These are phyloP conservation scores for Cydia splendana DNA, from an alignment of 1,140 invertebrate species.

Conservation along the genomic window DNA sequence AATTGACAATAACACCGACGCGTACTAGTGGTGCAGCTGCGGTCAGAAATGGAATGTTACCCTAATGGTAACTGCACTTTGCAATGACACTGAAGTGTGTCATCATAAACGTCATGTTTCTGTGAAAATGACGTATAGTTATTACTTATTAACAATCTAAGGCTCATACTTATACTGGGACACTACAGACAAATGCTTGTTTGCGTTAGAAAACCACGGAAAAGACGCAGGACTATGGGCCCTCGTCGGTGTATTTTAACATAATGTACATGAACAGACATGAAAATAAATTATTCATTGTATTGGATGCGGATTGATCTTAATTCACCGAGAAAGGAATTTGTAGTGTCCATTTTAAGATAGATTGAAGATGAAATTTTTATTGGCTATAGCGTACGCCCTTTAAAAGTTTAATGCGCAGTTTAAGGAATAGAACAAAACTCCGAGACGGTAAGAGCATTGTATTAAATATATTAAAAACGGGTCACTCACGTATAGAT, in stretches of 20 bases:
- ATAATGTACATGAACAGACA: slow-evolving; percentile 30
- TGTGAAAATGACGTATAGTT: too few species aligned
- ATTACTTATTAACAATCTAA: too few species aligned
- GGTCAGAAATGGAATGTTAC: too few species aligned
- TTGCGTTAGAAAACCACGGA: neutral
- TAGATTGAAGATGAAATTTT: slow-evolving; percentile 53
- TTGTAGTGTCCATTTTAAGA: slow-evolving; percentile 55
- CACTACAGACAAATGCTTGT: neutral
- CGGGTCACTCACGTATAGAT: too few species aligned
- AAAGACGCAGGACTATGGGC: slow-evolving; percentile 5
- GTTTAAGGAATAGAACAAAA: neutral
- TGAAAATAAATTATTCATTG: slow-evolving; percentile 48
- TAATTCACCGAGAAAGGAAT: slow-evolving; percentile 50
- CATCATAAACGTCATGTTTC: too few species aligned
- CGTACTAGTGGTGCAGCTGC: too few species aligned
- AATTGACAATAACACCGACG: too few species aligned
- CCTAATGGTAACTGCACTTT: too few species aligned
- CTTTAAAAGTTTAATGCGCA: slow-evolving; percentile 2
- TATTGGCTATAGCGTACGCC: slow-evolving; percentile 42
- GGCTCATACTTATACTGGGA: neutral
- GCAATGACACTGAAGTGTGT: too few species aligned
- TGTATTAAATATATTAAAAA: too few species aligned
- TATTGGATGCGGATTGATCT: slow-evolving; percentile 47
- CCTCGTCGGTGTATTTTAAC: slow-evolving; percentile 27
- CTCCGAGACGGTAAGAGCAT: neutral